phyloP scores from a whole-genome alignment of 2,797 vertebrate species.

The Scolopax rusticola region DNA sequence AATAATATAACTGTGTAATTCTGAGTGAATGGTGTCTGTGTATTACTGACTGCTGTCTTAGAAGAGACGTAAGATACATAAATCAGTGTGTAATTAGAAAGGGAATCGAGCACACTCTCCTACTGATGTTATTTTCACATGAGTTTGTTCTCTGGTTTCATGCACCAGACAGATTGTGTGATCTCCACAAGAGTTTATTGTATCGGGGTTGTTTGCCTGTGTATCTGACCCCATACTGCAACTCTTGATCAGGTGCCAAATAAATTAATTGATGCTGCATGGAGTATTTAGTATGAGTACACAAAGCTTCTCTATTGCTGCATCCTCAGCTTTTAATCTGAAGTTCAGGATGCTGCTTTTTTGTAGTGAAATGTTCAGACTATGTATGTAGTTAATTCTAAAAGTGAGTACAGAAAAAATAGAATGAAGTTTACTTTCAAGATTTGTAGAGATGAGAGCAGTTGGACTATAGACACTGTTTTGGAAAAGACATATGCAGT shows the following conservation, averaged over 20 bases:
- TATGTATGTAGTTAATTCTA: not conserved
- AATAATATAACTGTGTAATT: not conserved
- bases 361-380: not conserved
- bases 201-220: not conserved
- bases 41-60: not conserved
- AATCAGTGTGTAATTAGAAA: not conserved
- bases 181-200: not conserved
- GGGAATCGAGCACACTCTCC: not conserved
- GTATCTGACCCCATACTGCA: not conserved
- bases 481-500: not conserved
- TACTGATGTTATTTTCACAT: not conserved
- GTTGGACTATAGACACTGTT: not conserved
- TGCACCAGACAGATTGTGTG: not conserved
- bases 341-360: not conserved
- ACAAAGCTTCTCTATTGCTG: not conserved
- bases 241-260: not conserved
- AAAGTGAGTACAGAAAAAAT: not conserved
- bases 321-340: not conserved
- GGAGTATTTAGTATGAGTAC: not conserved
- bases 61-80: not conserved
- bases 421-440: not conserved
- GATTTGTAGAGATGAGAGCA: fast-evolving
- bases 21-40: not conserved
- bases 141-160: not conserved
- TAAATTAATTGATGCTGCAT: not conserved